Percentiles rank a stretch among this genome's conserved stretches.
Evolutionary conservation across 1,140 invertebrate species (phyloP).

Genomic region (Drosophila malerkotliana): DNA sequence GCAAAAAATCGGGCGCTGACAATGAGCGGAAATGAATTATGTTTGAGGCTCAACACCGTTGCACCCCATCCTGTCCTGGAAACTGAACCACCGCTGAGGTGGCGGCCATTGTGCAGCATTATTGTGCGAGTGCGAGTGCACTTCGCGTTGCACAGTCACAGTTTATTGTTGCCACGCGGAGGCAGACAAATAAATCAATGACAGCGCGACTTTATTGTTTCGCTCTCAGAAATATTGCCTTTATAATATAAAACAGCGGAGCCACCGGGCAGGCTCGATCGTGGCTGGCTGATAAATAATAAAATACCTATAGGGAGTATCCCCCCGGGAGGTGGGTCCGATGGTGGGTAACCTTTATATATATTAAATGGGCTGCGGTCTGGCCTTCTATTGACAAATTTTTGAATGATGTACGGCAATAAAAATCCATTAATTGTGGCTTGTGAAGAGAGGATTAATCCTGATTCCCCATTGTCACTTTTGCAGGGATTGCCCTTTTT

Average conservation of each 20-base stretch:
- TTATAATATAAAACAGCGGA: conserved; percentile 76
- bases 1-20: conserved; percentile 71
- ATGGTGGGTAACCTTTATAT: conserved; percentile 8
- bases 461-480: conserved; percentile 13
- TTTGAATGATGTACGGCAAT: conserved; percentile 77
- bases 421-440: conserved; percentile 73
- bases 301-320: conserved; percentile 75
- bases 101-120: conserved; percentile 67
- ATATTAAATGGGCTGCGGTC: conserved; percentile 78
- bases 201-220: conserved; percentile 82
- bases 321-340: conserved; percentile 14
- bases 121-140: conserved; percentile 72
- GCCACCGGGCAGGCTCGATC: conserved; percentile 51
- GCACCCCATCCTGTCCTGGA: conserved; percentile 6
- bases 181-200: conserved; percentile 82
- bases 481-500: background rate
- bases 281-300: conserved; percentile 71
- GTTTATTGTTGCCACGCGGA: conserved; percentile 77
- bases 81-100: conserved; percentile 62
- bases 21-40: conserved; percentile 83
- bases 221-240: conserved; percentile 81
- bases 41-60: conserved; percentile 55
- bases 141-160: conserved; percentile 64
- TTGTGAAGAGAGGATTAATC: conserved; percentile 8
- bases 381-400: conserved; percentile 75